Evolutionary conservation across 2,888 invertebrate genomes (phyloP).

Genomic region (Endotricha flammealis): DNA sequence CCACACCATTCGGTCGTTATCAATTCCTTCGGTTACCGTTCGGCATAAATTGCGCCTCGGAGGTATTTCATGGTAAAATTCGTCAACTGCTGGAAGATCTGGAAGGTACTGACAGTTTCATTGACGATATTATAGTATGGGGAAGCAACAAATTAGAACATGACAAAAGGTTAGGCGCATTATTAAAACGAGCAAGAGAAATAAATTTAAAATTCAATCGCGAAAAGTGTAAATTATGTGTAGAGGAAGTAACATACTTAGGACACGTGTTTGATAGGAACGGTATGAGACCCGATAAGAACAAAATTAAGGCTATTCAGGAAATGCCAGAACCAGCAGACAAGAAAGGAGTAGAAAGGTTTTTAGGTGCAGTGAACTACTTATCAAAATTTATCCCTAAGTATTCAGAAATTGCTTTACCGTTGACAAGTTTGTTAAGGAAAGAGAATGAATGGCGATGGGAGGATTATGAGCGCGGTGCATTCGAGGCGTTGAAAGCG

Average conservation of each 20-base stretch:
- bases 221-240: background rate
- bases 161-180: background rate
- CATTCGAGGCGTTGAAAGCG: background rate
- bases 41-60: background rate
- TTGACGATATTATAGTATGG: background rate
- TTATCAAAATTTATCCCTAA: background rate
- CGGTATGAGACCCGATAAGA: slow-evolving; percentile 4
- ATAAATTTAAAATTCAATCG: background rate
- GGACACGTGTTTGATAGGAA: background rate
- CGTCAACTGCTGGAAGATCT: slow-evolving; percentile 2
- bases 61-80: slow-evolving; percentile 5
- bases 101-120: background rate
- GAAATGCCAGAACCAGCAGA: background rate
- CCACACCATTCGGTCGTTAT: background rate
- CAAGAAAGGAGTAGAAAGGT: background rate
- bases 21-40: background rate
- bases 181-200: background rate
- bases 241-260: background rate
- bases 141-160: background rate
- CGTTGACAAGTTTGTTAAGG: background rate
- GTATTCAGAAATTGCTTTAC: background rate
- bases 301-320: background rate
- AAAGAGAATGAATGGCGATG: background rate
- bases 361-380: background rate
- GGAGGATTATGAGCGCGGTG: background rate